Base-by-base conservation (phyloP, 2,888 invertebrate genomes). In the Apoderus coryli region DNA sequence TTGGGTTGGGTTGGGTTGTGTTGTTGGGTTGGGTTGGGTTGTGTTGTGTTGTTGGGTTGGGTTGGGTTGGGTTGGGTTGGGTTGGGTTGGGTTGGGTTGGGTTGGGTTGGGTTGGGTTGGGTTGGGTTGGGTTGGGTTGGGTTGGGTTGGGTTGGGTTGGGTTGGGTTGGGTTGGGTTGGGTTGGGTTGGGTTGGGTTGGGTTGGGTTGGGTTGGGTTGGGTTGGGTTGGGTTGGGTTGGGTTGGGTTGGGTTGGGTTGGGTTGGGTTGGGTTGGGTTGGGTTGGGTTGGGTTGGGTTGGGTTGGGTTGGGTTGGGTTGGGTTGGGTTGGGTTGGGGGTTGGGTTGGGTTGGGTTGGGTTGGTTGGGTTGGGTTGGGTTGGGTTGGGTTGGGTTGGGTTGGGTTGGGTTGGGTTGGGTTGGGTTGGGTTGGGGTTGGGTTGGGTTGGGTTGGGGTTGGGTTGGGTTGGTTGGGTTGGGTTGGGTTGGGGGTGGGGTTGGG, bases 121-220 rank as follows among this genome's bases (percentile, higher is more conserved):
- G 37, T 36, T 39, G 37, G 39, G 39, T 36, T 34, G 37, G 39
- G 39, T 34, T 39, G 35, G 34, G 34, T 37, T 29, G 37, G 39
- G 39, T 37, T 37, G 27, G 39, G 34, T 36, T 35, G 37, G 37
- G 39, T 33, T 34, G 37, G 39, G 34, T 36, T 34, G 37, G 39
- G 39, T 34, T 34, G 34, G 39, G 38, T 35, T 36, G 31, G 29
- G 33, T 32, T 27, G 35, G 35, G 32, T 34, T 36, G 31, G 38
- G 35, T 35, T 38, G 36, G 38, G 38, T 34, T 36, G 34, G 33
- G 38, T 34, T 35, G 35, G 37, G 37, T 34, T 37, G 31, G 37
- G 37, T 34, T 37, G 31, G 37, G 37, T 34, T 35, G 35, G 37
- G 37, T 34, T 37, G 32, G 37, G 34, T 29, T 31, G 31, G 34